Evolutionary conservation across 2,113 vertebrate genomes (phyloP).

Genomic region (Columba janthina): DNA sequence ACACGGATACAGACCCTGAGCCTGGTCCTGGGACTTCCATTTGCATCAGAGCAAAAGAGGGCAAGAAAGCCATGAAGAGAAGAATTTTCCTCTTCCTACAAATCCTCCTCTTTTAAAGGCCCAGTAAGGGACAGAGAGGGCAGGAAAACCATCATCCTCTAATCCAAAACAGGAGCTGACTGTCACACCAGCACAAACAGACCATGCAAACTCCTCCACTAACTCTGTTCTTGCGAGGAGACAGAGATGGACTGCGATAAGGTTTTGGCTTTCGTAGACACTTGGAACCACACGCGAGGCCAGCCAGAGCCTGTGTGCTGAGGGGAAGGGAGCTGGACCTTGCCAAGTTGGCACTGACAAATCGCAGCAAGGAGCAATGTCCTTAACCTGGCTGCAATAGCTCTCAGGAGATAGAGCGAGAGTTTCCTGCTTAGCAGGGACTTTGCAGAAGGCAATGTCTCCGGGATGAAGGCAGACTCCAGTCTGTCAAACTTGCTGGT

Average conservation of each 20-base stretch:
- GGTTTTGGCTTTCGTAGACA: background rate
- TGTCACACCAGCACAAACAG: slow-evolving; percentile 18
- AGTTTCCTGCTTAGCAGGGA: background rate
- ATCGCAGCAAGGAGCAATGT: background rate
- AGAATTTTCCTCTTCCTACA: background rate
- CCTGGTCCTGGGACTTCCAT: background rate
- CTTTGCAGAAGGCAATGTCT: background rate
- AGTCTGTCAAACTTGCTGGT: background rate
- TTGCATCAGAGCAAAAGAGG: background rate
- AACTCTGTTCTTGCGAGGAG: background rate
- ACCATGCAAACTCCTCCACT: background rate
- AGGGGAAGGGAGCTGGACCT: background rate
- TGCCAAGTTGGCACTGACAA: background rate
- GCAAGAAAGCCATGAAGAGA: background rate
- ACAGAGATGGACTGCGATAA: background rate
- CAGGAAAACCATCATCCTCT: background rate
- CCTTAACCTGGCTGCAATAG: background rate
- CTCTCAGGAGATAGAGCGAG: background rate
- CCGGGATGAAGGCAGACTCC: background rate
- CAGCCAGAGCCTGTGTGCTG: background rate
- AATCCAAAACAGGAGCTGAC: slow-evolving; percentile 46
- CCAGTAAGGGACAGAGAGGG: background rate
- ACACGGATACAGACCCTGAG: background rate
- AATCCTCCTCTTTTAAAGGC: background rate
- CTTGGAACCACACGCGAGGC: background rate